Conservation (phyloP, 37 sponge, comb jelly and placozoan species). For the Mnemiopsis leidyi region DNA sequence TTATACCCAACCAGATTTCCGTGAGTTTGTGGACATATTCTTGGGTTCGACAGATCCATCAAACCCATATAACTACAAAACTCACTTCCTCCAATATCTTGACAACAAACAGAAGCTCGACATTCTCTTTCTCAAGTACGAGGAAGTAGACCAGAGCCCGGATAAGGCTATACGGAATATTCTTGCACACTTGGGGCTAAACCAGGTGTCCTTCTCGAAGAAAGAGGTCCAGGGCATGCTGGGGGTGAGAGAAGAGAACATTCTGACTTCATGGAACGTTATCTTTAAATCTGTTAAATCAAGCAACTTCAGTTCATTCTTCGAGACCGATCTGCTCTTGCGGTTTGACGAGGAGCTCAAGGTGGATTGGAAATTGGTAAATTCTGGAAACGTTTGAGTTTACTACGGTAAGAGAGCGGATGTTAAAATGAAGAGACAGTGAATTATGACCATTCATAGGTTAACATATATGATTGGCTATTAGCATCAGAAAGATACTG, state of each 20-base stretch:
- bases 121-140: neutral
- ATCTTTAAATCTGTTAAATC: neutral
- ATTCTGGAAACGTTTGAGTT: neutral
- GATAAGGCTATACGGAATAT: neutral
- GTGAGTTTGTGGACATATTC: neutral
- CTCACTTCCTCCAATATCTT: neutral
- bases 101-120: neutral
- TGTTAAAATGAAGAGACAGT: too few species aligned
- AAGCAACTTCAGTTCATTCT: neutral
- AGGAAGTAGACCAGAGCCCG: neutral
- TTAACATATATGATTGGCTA: too few species aligned
- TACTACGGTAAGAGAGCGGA: too few species aligned
- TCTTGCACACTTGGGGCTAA: neutral
- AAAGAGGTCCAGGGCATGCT: too few species aligned
- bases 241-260: too few species aligned
- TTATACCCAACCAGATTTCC: too few species aligned
- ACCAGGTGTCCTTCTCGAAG: too few species aligned
- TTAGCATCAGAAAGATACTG: too few species aligned
- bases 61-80: constrained; percentile 50
- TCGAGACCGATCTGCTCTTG: neutral
- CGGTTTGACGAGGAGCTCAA: neutral
- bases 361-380: constrained; percentile 24
- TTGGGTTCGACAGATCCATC: neutral
- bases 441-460: too few species aligned
- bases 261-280: too few species aligned